Percentiles rank a stretch among this genome's conserved stretches.
Evolutionary conservation across 1,140 invertebrate species (phyloP).

Genomic region (Schlechtendalia chinensis): DNA sequence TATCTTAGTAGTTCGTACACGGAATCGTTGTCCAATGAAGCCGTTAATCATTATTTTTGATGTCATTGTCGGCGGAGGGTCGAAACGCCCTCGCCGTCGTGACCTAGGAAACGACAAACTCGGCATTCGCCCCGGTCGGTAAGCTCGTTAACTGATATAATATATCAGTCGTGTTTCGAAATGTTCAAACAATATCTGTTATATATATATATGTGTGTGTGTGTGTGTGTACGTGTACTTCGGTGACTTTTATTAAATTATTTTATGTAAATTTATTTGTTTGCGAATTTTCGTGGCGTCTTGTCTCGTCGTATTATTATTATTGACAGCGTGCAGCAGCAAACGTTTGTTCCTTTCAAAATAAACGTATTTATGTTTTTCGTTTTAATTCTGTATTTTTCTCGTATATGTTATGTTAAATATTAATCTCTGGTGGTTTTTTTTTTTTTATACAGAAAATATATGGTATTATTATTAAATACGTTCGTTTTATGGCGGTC

Average conservation of each 20-base stretch:
- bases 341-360: not conserved
- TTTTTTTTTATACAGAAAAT: too few species aligned
- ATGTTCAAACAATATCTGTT: not conserved
- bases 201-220: not conserved
- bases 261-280: not conserved
- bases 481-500: too few species aligned
- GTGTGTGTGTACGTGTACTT: too few species aligned
- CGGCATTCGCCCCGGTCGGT: not conserved
- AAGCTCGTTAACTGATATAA: not conserved
- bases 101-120: not conserved
- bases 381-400: too few species aligned
- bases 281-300: too few species aligned
- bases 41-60: not conserved
- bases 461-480: too few species aligned
- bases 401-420: too few species aligned
- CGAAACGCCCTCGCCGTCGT: not conserved
- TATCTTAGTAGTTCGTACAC: constrained; percentile 1
- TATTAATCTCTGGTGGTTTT: too few species aligned
- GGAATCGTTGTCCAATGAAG: constrained; percentile 1
- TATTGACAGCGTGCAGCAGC: not conserved
- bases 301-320: not conserved
- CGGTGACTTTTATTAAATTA: not conserved
- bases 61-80: not conserved
- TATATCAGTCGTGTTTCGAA: not conserved
- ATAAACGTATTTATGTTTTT: not conserved